phyloP scores from a whole-genome alignment of 2,113 vertebrate species.

The Cynocephalus volans region DNA sequence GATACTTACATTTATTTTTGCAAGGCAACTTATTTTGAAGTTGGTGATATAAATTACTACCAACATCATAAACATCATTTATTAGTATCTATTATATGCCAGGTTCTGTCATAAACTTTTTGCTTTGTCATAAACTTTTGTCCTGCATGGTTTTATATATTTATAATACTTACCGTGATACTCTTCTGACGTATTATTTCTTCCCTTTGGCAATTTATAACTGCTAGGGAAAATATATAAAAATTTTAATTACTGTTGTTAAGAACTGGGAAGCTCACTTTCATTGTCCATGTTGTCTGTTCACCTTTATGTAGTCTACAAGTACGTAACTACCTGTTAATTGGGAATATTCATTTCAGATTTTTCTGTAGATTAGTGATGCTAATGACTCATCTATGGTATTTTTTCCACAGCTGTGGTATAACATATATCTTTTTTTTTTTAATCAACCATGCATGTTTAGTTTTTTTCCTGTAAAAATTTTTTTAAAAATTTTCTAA shows the following conservation, averaged over 20 bases:
- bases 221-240: not conserved
- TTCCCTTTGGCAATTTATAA: not conserved
- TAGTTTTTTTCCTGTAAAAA: too few relatives aligned
- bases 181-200: not conserved
- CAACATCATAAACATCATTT: not conserved
- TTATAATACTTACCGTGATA: too few relatives aligned
- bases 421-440: not conserved
- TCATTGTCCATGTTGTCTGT: fast-evolving
- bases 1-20: not conserved
- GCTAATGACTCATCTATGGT: not conserved
- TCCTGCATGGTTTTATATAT: not conserved
- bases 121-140: not conserved
- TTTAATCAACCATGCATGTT: too few relatives aligned
- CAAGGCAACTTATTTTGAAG: not conserved
- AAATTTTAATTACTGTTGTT: not conserved
- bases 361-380: not conserved
- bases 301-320: not conserved
- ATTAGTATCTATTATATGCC: not conserved
- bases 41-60: not conserved
- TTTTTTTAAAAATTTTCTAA: too few relatives aligned
- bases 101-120: not conserved
- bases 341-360: not conserved
- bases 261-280: not conserved
- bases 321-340: not conserved
- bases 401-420: not conserved